Conservation (phyloP, 2,888 invertebrate genomes). For the Drosophila subquinaria region DNA sequence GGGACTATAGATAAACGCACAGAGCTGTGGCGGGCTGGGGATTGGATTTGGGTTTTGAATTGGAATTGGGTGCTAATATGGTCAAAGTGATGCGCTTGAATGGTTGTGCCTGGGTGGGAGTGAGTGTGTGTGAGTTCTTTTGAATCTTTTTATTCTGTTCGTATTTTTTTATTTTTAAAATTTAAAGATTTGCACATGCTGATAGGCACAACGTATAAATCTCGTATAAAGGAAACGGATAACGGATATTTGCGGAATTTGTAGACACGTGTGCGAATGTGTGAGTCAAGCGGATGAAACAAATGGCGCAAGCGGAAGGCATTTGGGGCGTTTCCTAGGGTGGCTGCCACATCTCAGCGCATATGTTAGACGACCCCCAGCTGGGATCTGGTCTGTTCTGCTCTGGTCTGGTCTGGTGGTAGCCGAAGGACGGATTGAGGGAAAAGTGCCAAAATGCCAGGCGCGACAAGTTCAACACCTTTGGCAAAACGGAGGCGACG, state of each 20-base stretch:
- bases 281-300: constrained; percentile 49
- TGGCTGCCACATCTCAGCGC: constrained; percentile 36
- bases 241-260: constrained; percentile 79
- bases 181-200: constrained; percentile 72
- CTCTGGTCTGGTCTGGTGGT: neutral
- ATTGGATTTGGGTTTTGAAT: constrained; percentile 57
- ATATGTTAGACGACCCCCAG: constrained; percentile 50
- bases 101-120: constrained; percentile 34
- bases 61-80: constrained; percentile 78
- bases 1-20: constrained; percentile 63
- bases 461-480: constrained; percentile 77
- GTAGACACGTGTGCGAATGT: constrained; percentile 70
- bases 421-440: constrained; percentile 2
- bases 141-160: constrained; percentile 26
- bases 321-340: constrained; percentile 61
- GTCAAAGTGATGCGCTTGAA: constrained; percentile 69
- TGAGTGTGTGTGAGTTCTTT: constrained; percentile 36
- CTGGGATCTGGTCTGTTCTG: constrained; percentile 15
- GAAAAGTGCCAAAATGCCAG: constrained; percentile 75
- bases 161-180: constrained; percentile 48
- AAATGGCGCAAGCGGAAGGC: constrained; percentile 64
- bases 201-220: constrained; percentile 73
- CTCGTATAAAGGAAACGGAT: constrained; percentile 75
- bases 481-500: constrained; percentile 11
- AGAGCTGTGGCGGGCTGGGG: constrained; percentile 16